These are phyloP conservation scores for Sigmodon hispidus DNA, from an alignment of 2,113 vertebrate species.

Conservation along the genomic window DNA sequence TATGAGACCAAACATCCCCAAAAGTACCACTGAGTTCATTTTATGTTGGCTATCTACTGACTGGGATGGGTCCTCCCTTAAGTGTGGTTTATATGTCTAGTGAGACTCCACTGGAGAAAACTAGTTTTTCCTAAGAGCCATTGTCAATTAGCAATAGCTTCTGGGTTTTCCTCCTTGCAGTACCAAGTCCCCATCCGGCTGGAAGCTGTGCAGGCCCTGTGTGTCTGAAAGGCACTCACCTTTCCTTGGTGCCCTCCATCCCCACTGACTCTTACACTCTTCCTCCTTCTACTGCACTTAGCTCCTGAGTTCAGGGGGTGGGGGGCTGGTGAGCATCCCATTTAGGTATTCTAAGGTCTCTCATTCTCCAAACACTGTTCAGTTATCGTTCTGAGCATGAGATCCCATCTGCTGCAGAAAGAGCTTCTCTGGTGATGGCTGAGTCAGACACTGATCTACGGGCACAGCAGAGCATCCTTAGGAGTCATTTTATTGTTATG, in stretches of 20 bases:
- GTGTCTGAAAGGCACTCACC: background rate
- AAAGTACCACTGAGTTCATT: background rate
- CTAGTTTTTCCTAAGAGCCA: background rate
- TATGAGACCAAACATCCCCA: background rate
- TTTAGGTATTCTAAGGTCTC: background rate
- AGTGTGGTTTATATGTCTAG: background rate
- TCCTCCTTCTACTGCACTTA: too few species aligned
- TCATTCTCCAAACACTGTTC: background rate
- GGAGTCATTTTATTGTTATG: background rate
- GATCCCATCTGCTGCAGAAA: background rate
- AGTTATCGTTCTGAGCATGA: background rate
- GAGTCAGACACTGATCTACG: background rate
- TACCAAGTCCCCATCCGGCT: background rate
- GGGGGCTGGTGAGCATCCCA: background rate
- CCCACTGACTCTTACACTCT: background rate
- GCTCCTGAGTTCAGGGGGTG: background rate
- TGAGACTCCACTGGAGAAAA: background rate
- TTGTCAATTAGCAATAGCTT: background rate
- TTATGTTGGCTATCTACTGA: background rate
- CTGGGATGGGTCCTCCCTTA: background rate
- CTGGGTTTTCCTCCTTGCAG: background rate
- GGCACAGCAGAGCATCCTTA: background rate
- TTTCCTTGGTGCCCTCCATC: background rate
- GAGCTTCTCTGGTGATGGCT: background rate
- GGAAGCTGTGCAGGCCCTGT: background rate